These are phyloP conservation scores for Itoplectis maculator DNA, from an alignment of 2,888 invertebrate genomes.

Conservation along the genomic window DNA sequence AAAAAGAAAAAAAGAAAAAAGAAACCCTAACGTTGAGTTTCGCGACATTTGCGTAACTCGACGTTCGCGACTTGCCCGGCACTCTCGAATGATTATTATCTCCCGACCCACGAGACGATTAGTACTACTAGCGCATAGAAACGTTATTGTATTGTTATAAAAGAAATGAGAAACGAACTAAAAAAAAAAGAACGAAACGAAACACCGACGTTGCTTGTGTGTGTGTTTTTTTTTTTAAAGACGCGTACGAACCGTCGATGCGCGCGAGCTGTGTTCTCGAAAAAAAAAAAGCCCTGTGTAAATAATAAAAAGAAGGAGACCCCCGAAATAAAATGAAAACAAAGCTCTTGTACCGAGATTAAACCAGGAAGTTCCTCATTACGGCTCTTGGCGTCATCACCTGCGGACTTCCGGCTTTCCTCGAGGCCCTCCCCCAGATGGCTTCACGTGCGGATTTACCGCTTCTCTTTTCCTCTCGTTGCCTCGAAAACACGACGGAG, in stretches of 20 bases:
- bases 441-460: constrained; percentile 1
- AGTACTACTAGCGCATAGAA: constrained; percentile 79
- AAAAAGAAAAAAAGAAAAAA: background rate
- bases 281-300: constrained; percentile 49
- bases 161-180: constrained; percentile 36
- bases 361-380: constrained; percentile 49
- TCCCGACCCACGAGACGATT: constrained; percentile 76
- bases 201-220: constrained; percentile 77
- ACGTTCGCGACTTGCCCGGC: constrained; percentile 1
- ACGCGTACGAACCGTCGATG: constrained; percentile 76
- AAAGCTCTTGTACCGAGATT: constrained; percentile 81
- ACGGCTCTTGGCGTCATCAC: constrained; percentile 28
- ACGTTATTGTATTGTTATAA: constrained; percentile 76
- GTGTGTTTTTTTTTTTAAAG: constrained; percentile 24
- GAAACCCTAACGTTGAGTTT: background rate
- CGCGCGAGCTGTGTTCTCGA: constrained; percentile 77
- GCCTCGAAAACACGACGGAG: too few relatives aligned
- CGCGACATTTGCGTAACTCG: constrained; percentile 22
- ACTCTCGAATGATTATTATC: constrained; percentile 73
- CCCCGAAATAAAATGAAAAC: constrained; percentile 56
- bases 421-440: background rate
- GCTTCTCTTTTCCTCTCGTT: constrained; percentile 27
- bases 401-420: constrained; percentile 8
- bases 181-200: constrained; percentile 28
- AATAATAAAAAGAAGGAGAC: constrained; percentile 60